Conservation (phyloP, 2,113 vertebrate species). For the Pangasianodon gigas region DNA sequence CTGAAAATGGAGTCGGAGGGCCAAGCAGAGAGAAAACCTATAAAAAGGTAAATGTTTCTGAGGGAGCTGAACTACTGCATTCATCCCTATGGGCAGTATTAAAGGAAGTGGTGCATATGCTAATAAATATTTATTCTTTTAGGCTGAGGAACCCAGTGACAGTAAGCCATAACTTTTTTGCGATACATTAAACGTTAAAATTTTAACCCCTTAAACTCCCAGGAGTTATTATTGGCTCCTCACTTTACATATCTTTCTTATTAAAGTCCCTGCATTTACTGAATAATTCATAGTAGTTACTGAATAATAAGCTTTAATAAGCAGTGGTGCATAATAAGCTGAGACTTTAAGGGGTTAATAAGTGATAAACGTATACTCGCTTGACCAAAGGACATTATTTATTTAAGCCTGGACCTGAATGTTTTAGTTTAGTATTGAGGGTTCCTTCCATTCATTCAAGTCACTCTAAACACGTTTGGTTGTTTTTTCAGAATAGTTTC, state of each 20-base stretch:
- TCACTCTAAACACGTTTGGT: background rate
- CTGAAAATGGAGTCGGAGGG: constrained; percentile 83
- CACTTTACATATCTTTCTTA: background rate
- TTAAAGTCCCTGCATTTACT: background rate
- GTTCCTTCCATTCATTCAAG: background rate
- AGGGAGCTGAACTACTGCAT: background rate
- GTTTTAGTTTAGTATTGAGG: background rate
- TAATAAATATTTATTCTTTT: constrained; percentile 22
- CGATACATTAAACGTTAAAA: background rate
- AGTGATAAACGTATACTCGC: background rate
- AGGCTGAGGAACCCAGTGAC: constrained; percentile 27
- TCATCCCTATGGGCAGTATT: background rate
- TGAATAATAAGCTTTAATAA: constrained; percentile 13
- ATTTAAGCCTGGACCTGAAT: background rate
- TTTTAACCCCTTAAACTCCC: background rate
- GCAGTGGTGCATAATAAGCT: background rate
- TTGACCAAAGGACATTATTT: background rate
- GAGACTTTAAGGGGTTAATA: constrained; percentile 15
- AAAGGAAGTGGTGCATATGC: background rate
- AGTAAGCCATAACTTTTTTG: constrained; percentile 15
- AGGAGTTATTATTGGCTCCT: background rate
- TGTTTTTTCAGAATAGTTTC: background rate
- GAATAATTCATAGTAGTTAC: background rate
- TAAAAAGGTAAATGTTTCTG: constrained; percentile 81
- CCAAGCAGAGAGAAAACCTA: constrained; percentile 90